These are phyloP conservation scores for Antheraea pernyi DNA, from an alignment of 1,140 invertebrate genomes.

Conservation along the genomic window DNA sequence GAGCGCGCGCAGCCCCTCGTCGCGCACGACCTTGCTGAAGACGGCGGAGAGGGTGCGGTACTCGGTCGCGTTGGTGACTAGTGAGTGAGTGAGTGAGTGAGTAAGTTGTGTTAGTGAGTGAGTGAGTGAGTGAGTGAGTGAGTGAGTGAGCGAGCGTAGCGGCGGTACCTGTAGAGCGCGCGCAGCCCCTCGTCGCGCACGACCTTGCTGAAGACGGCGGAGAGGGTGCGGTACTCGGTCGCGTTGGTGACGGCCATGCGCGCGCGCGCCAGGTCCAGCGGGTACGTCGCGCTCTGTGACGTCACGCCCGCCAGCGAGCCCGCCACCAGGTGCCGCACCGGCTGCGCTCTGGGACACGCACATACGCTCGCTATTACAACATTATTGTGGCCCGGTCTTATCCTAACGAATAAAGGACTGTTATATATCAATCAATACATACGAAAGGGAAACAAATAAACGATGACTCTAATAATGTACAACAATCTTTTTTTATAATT, in stretches of 20 bases:
- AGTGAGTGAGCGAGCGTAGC: too few species aligned
- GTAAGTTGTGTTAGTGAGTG: background rate
- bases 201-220: constrained; percentile 91
- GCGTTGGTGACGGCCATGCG: constrained; percentile 96
- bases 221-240: constrained; percentile 75
- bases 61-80: background rate
- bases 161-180: constrained; percentile 87
- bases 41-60: too few species aligned
- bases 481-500: too few species aligned
- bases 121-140: too few species aligned
- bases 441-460: too few species aligned
- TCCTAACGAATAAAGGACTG: too few species aligned
- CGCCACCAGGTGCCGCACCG: constrained; percentile 86
- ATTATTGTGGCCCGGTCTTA: too few species aligned
- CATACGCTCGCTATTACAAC: too few species aligned
- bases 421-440: too few species aligned
- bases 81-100: background rate
- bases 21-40: too few species aligned
- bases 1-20: too few species aligned
- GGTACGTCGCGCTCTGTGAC: constrained; percentile 96
- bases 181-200: constrained; percentile 88
- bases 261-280: constrained; percentile 97
- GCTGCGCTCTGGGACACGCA: constrained; percentile 19
- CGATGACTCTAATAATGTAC: too few species aligned
- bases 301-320: constrained; percentile 97